Evolutionary conservation across 1,140 invertebrate species (phyloP).

Genomic region (Danaus plexippus): DNA sequence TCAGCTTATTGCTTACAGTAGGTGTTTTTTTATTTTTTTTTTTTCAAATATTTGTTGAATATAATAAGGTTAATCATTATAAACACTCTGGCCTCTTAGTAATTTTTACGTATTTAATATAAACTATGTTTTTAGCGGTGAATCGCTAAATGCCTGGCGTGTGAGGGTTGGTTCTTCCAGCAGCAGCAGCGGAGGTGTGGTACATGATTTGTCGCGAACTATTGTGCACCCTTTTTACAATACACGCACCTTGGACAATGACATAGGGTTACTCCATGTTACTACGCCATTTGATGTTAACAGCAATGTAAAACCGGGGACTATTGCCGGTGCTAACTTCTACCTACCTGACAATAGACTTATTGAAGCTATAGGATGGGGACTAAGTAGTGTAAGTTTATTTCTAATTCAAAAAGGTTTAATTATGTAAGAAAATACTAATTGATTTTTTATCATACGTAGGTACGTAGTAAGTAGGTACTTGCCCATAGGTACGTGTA

Average conservation of each 20-base stretch:
- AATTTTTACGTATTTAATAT: no score
- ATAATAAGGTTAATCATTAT: no score
- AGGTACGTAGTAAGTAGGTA: no score
- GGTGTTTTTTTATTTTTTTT: constrained; percentile 9
- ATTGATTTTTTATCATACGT: no score
- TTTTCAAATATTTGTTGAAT: neutral
- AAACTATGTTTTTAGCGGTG: constrained; percentile 23
- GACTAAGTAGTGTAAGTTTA: constrained; percentile 54
- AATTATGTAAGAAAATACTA: no score
- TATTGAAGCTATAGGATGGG: constrained; percentile 74
- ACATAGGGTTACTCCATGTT: constrained; percentile 72
- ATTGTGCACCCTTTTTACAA: constrained; percentile 54
- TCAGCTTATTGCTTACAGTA: constrained; percentile 34
- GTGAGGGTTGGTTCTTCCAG: constrained; percentile 32
- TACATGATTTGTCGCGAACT: constrained; percentile 25
- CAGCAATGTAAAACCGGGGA: constrained; percentile 16
- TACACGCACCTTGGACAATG: constrained; percentile 55
- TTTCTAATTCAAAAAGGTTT: neutral
- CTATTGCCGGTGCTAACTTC: constrained; percentile 35
- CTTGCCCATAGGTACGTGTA: no score
- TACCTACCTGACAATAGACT: constrained; percentile 36
- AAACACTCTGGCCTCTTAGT: no score
- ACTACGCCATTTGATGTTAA: constrained; percentile 28
- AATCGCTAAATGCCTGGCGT: constrained; percentile 23
- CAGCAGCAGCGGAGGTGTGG: constrained; percentile 29